A percentile compares a stretch with the other conserved stretches of the same genome.
Conservation (phyloP, 2,113 vertebrate genomes). For the Setophaga coronata region DNA sequence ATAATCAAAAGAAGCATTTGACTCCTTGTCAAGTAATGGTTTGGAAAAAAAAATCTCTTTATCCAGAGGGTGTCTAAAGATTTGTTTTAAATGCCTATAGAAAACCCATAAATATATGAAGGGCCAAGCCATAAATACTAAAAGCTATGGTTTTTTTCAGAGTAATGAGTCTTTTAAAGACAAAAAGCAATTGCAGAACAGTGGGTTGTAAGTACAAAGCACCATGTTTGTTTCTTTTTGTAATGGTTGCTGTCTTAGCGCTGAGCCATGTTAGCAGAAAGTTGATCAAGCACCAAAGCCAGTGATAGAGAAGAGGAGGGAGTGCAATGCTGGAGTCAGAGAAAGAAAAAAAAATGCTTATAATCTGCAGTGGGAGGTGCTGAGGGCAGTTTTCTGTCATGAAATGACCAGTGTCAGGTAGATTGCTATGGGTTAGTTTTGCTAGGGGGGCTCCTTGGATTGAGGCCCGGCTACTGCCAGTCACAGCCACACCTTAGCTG, state of each 20-base stretch:
- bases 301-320: not conserved
- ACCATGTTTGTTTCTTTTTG: not conserved
- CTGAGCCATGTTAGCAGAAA: not conserved
- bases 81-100: not conserved
- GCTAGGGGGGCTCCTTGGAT: not conserved
- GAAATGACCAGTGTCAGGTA: not conserved
- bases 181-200: not conserved
- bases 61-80: not conserved
- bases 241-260: not conserved
- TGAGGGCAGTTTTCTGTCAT: not conserved
- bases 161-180: not conserved
- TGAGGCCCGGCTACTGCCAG: not conserved
- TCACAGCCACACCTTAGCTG: not conserved
- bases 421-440: not conserved
- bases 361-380: not conserved
- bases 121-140: not conserved
- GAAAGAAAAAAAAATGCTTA: not conserved
- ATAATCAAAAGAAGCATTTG: not conserved
- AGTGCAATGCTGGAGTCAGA: not conserved
- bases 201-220: not conserved
- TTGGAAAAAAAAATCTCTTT: not conserved
- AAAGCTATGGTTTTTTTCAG: not conserved
- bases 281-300: not conserved
- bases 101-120: not conserved
- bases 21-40: not conserved